Percentiles rank a stretch among this genome's conserved stretches.
phyloP scores from a whole-genome alignment of 2,113 vertebrate genomes.

The Mastomys natalensis region DNA sequence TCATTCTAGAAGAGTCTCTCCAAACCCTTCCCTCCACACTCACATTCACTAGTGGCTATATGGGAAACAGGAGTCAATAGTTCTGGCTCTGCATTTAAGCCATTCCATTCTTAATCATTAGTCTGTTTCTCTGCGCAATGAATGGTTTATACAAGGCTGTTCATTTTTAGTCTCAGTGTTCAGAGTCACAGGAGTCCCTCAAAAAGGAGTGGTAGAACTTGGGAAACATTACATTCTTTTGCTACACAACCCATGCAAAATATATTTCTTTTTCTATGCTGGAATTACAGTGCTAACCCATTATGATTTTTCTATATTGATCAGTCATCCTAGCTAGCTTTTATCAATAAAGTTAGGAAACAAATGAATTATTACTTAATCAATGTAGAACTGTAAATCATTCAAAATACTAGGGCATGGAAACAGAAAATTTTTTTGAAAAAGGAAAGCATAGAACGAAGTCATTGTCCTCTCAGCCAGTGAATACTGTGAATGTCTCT shows the following conservation, averaged over 20 bases:
- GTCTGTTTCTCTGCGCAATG: not conserved
- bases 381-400: conserved; percentile 29
- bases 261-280: not conserved
- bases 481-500: not conserved
- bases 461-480: conserved; percentile 22
- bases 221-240: not conserved
- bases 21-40: not conserved
- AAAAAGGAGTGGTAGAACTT: not conserved
- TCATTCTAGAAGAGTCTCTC: not conserved
- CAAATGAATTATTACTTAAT: conserved; percentile 59
- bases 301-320: conserved; percentile 25
- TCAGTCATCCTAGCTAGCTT: not conserved
- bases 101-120: not conserved
- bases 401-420: conserved; percentile 44
- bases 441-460: conserved; percentile 10
- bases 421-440: not conserved
- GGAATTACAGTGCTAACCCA: conserved; percentile 13
- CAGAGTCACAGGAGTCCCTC: not conserved
- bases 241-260: conserved; percentile 30
- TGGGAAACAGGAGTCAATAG: not conserved
- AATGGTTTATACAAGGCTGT: not conserved
- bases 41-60: not conserved
- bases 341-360: conserved; percentile 56
- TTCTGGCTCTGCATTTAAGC: not conserved
- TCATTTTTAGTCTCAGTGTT: conserved; percentile 4